These are phyloP conservation scores for Malachius bipustulatus DNA, from an alignment of 2,888 invertebrate species.

Conservation along the genomic window DNA sequence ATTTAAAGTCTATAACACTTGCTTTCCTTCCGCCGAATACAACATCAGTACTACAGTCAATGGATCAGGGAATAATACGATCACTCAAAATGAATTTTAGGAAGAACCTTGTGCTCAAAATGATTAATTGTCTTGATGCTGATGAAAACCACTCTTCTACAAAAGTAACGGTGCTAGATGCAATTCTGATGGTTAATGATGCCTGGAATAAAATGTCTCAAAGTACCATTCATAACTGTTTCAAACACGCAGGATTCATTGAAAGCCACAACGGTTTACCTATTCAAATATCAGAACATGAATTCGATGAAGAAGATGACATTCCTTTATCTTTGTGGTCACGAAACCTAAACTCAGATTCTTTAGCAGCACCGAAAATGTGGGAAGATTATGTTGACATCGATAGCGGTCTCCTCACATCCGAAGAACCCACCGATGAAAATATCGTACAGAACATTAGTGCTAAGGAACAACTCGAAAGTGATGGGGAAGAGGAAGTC, in stretches of 20 bases:
- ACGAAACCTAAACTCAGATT: slow-evolving; percentile 12
- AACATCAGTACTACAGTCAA: slow-evolving; percentile 14
- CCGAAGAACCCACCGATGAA: slow-evolving; percentile 15
- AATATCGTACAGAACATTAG: slow-evolving; percentile 14
- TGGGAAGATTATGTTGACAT: slow-evolving; percentile 14
- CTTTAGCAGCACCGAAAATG: slow-evolving; percentile 10
- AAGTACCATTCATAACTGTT: slow-evolving; percentile 14
- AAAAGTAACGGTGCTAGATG: slow-evolving; percentile 11
- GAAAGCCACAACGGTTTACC: slow-evolving; percentile 13
- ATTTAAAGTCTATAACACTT: slow-evolving; percentile 14
- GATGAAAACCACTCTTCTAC: slow-evolving; percentile 12
- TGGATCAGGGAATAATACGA: too few relatives aligned
- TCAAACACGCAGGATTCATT: slow-evolving; percentile 13
- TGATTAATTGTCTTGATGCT: slow-evolving; percentile 12
- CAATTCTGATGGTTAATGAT: slow-evolving; percentile 13
- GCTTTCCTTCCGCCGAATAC: slow-evolving; percentile 15
- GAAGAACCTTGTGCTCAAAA: slow-evolving; percentile 13
- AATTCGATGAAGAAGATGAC: slow-evolving; percentile 15
- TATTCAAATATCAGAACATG: slow-evolving; percentile 10
- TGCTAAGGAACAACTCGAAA: slow-evolving; percentile 12
- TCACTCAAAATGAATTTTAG: slow-evolving; percentile 14
- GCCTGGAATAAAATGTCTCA: slow-evolving; percentile 14
- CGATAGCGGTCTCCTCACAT: slow-evolving; percentile 13
- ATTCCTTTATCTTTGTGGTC: slow-evolving; percentile 12
- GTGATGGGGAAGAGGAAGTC: slow-evolving; percentile 15